Evolutionary conservation across 2,797 vertebrate genomes (phyloP).

Genomic region (Heterohyrax brucei): DNA sequence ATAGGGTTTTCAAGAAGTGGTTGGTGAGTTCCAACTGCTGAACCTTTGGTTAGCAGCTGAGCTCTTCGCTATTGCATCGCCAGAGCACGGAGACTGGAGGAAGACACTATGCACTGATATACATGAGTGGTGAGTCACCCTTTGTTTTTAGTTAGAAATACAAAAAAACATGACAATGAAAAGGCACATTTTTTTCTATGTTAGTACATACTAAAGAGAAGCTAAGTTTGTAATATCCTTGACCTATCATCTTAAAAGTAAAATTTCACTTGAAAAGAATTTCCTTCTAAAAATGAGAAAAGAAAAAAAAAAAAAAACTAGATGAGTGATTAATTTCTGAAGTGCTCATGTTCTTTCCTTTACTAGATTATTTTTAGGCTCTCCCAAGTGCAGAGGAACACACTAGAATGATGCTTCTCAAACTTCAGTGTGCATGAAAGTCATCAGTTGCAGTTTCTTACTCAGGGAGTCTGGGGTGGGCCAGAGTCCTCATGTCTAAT

Average conservation of each 20-base stretch:
- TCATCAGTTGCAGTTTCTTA: constrained; percentile 3
- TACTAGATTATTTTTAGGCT: constrained; percentile 75
- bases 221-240: constrained; percentile 53
- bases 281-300: constrained; percentile 67
- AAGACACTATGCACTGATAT: neutral
- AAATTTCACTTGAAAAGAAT: constrained; percentile 70
- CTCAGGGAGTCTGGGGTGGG: neutral
- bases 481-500: neutral
- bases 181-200: constrained; percentile 45
- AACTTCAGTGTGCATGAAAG: neutral
- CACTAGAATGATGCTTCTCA: constrained; percentile 1
- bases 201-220: neutral
- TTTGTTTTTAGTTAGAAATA: constrained; percentile 9
- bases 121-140: neutral
- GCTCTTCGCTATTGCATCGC: too few relatives aligned
- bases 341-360: constrained; percentile 67
- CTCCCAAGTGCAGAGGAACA: constrained; percentile 20
- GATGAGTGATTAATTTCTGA: constrained; percentile 76
- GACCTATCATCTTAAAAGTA: constrained; percentile 72
- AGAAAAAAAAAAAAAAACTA: neutral
- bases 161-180: neutral
- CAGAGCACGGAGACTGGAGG: neutral
- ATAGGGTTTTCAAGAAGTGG: too few relatives aligned
- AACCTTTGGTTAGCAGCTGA: too few relatives aligned
- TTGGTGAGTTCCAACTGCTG: too few relatives aligned